Percentiles rank a stretch among this genome's conserved stretches.
These are phyloP conservation scores for Mesaphorura yosii DNA, from an alignment of 1,140 invertebrate species.

Conservation along the genomic window DNA sequence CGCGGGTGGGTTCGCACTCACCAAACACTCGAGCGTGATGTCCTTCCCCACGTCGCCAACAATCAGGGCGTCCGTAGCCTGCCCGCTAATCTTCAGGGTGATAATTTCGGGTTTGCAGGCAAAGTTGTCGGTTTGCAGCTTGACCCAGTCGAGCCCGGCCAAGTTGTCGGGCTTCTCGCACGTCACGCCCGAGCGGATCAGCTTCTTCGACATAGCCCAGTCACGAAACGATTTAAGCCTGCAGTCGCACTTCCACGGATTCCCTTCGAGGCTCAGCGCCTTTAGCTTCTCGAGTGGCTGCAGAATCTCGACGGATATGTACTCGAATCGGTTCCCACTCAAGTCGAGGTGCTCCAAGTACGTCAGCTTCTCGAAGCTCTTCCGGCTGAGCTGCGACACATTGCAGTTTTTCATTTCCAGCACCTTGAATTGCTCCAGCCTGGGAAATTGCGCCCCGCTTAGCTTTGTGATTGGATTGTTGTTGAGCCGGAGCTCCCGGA, in stretches of 20 bases:
- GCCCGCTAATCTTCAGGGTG: conserved; percentile 41
- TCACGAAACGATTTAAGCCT: conserved; percentile 62
- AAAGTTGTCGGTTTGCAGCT: conserved; percentile 52
- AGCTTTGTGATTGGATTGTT: conserved; percentile 57
- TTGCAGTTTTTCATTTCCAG: conserved; percentile 65
- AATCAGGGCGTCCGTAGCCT: conserved; percentile 40
- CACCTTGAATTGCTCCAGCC: conserved; percentile 53
- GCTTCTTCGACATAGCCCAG: conserved; percentile 61
- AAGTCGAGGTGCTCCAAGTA: conserved; percentile 57
- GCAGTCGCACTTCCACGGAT: conserved; percentile 81
- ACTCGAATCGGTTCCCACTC: conserved; percentile 53
- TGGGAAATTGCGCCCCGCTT: conserved; percentile 53
- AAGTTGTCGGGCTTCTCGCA: conserved; percentile 50
- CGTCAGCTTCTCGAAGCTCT: conserved; percentile 54
- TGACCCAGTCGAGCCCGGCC: conserved; percentile 51
- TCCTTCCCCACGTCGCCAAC: conserved; percentile 59
- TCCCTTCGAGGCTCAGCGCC: conserved; percentile 65
- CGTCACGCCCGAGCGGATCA: conserved; percentile 51
- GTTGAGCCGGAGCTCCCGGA: conserved; percentile 54
- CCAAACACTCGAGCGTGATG: conserved; percentile 63
- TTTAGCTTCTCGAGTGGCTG: conserved; percentile 56
- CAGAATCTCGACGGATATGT: conserved; percentile 52
- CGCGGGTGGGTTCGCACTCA: conserved; percentile 69
- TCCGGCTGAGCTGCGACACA: conserved; percentile 54
- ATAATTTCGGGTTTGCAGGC: conserved; percentile 58